Percentiles rank a stretch among this genome's conserved stretches.
phyloP scores from a whole-genome alignment of 1,140 invertebrate species.

The Helicorthomorpha holstii region DNA sequence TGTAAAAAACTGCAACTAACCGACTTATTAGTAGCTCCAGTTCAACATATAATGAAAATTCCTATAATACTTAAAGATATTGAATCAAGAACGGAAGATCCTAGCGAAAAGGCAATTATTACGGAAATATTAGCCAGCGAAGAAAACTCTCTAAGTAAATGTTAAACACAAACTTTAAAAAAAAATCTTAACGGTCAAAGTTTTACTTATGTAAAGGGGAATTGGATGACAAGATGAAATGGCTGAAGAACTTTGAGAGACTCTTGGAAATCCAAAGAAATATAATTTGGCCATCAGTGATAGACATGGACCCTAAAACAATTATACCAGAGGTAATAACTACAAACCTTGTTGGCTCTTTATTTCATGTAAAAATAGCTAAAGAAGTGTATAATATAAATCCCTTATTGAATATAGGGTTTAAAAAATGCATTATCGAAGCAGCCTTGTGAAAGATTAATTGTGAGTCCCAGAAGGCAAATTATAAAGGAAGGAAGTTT shows the following conservation, averaged over 20 bases:
- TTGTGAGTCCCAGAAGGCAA: constrained; percentile 41
- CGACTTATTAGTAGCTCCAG: constrained; percentile 44
- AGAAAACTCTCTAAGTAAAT: constrained; percentile 42
- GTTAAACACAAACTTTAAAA: neutral
- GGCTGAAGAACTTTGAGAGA: constrained; percentile 52
- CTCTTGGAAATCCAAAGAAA: constrained; percentile 48
- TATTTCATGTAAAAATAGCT: neutral
- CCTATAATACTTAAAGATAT: constrained; percentile 46
- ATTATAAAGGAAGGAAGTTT: constrained; percentile 44
- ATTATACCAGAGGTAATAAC: constrained; percentile 41
- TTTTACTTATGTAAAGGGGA: constrained; percentile 30
- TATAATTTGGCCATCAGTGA: constrained; percentile 45
- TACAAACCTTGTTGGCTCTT: neutral
- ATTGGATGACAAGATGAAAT: constrained; percentile 51
- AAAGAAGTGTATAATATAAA: neutral
- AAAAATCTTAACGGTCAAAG: neutral
- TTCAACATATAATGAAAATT: constrained; percentile 51
- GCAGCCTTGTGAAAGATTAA: constrained; percentile 49
- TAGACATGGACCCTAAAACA: constrained; percentile 43
- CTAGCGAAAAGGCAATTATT: constrained; percentile 33
- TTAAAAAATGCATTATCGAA: constrained; percentile 34
- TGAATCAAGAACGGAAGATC: constrained; percentile 35
- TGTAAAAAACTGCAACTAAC: constrained; percentile 46
- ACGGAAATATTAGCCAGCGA: constrained; percentile 39
- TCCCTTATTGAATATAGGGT: constrained; percentile 24